These are phyloP conservation scores for Sialis lutaria DNA, from an alignment of 2,888 invertebrate genomes.

Conservation along the genomic window DNA sequence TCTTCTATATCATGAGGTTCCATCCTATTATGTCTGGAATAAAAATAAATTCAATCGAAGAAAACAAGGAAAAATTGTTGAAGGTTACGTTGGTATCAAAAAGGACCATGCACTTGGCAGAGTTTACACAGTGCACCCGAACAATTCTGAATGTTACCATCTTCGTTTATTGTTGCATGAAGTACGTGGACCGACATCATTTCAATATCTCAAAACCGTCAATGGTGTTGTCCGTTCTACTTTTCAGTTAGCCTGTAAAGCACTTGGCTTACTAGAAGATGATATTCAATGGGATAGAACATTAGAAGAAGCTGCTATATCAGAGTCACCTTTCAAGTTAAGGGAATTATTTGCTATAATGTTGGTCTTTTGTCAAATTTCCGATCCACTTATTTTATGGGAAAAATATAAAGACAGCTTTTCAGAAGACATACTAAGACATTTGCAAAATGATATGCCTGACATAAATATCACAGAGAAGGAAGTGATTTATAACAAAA, in stretches of 20 bases:
- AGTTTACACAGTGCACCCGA: slow-evolving; percentile 8
- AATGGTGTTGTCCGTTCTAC: slow-evolving; percentile 13
- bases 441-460: not conserved
- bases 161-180: slow-evolving; percentile 13
- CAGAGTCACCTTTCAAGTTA: slow-evolving; percentile 9
- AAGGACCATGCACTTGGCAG: slow-evolving; percentile 7
- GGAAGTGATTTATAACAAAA: slow-evolving; percentile 9
- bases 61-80: slow-evolving; percentile 9
- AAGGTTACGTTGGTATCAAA: slow-evolving; percentile 5
- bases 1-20: slow-evolving; percentile 12
- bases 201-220: slow-evolving; percentile 16
- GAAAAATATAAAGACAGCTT: slow-evolving; percentile 12
- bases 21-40: slow-evolving; percentile 13
- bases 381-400: slow-evolving; percentile 11
- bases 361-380: slow-evolving; percentile 9
- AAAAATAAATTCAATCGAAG: slow-evolving; percentile 8
- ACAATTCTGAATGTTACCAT: slow-evolving; percentile 8
- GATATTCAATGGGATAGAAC: slow-evolving; percentile 16
- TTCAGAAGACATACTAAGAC: slow-evolving; percentile 12
- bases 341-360: slow-evolving; percentile 12
- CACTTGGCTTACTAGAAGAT: slow-evolving; percentile 17
- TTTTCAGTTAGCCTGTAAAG: slow-evolving; percentile 14
- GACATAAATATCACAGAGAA: not conserved
- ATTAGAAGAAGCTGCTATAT: slow-evolving; percentile 13
- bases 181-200: slow-evolving; percentile 16